Evolutionary conservation across 2,888 invertebrate species (phyloP).

Genomic region (Parelbella ahira): DNA sequence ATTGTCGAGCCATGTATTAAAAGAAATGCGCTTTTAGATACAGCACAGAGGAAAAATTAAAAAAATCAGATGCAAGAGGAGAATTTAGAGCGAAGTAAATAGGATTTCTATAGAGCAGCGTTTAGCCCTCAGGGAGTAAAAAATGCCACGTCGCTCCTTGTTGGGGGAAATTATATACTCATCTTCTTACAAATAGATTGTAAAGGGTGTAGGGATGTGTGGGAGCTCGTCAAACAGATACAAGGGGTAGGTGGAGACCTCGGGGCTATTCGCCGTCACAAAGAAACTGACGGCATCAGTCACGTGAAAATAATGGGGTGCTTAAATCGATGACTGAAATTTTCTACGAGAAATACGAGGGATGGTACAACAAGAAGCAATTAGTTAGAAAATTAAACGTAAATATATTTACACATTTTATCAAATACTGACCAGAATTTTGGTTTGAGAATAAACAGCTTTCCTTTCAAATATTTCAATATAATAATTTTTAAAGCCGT

Average conservation of each 20-base stretch:
- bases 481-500: no score
- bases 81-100: slow-evolving; percentile 25
- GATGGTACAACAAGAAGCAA: no score
- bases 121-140: slow-evolving; percentile 53
- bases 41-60: background rate
- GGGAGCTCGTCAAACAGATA: slow-evolving; percentile 56
- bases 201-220: slow-evolving; percentile 54
- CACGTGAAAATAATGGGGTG: slow-evolving; percentile 36
- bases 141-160: slow-evolving; percentile 55
- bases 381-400: no score
- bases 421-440: no score
- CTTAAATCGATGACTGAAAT: slow-evolving; percentile 14
- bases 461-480: no score
- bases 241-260: slow-evolving; percentile 37
- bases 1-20: no score
- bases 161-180: slow-evolving; percentile 68
- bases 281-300: slow-evolving; percentile 47
- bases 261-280: slow-evolving; percentile 48
- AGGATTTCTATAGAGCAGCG: slow-evolving; percentile 38
- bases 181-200: slow-evolving; percentile 72
- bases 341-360: background rate
- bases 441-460: no score
- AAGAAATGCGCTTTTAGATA: background rate
- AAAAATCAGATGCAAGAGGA: slow-evolving; percentile 9
- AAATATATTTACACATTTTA: no score